phyloP scores from a whole-genome alignment of 1,140 invertebrate species.

The Drosophila busckii region DNA sequence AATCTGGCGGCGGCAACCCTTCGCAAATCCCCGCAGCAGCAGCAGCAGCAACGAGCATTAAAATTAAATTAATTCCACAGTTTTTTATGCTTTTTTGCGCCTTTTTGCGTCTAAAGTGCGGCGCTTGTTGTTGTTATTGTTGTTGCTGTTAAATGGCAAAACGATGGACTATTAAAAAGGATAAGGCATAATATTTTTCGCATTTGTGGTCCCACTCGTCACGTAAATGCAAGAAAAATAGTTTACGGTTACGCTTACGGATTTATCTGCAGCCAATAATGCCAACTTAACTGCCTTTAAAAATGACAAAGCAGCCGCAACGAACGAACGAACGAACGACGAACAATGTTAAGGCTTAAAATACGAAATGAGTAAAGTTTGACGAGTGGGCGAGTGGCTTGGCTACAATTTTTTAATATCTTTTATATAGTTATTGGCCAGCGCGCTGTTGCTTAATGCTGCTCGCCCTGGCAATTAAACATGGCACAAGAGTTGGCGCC shows the following conservation, averaged over 20 bases:
- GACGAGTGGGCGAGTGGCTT: background rate
- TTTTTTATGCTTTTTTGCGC: constrained; percentile 6
- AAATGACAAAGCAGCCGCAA: constrained; percentile 48
- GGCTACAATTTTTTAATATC: constrained; percentile 30
- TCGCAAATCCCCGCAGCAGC: constrained; percentile 41
- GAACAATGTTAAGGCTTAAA: constrained; percentile 21
- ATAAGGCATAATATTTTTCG: constrained; percentile 74
- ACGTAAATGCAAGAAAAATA: constrained; percentile 73
- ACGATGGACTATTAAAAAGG: constrained; percentile 75
- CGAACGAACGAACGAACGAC: constrained; percentile 19
- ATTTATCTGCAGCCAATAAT: constrained; percentile 67
- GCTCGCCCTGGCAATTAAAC: constrained; percentile 33
- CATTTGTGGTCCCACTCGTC: constrained; percentile 53
- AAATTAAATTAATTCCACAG: constrained; percentile 66
- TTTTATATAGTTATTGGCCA: constrained; percentile 37
- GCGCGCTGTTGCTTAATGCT: constrained; percentile 13
- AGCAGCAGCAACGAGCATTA: constrained; percentile 62
- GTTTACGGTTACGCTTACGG: constrained; percentile 62
- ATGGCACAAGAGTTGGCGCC: constrained; percentile 24
- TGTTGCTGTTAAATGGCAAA: constrained; percentile 50
- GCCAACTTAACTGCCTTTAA: constrained; percentile 56
- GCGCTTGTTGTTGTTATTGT: constrained; percentile 13
- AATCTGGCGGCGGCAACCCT: constrained; percentile 36
- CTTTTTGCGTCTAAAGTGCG: too few species aligned
- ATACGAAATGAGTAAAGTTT: constrained; percentile 27